Evolutionary conservation across 1,140 invertebrate species (phyloP).

Genomic region (Cotesia glomerata): DNA sequence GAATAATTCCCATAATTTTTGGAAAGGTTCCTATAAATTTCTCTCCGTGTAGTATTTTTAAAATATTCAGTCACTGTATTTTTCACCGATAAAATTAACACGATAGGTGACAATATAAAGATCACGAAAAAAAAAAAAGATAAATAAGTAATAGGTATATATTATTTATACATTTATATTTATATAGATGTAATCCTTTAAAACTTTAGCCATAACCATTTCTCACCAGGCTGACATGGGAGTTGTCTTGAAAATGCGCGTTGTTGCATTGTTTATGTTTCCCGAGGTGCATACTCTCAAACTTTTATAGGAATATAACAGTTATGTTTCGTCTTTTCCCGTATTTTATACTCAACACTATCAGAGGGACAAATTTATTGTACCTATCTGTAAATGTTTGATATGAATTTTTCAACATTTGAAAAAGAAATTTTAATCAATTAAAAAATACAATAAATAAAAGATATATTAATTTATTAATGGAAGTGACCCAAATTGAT

Average conservation of each 20-base stretch:
- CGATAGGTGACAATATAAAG: constrained; percentile 7
- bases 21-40: too few species aligned
- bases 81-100: not conserved
- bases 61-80: too few species aligned
- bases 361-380: not conserved
- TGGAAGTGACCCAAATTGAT: not conserved
- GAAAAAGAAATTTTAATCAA: not conserved
- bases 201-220: constrained; percentile 48
- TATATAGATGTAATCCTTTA: constrained; percentile 3
- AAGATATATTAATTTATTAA: too few species aligned
- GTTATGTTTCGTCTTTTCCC: not conserved
- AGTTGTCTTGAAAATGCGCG: constrained; percentile 33
- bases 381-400: too few species aligned
- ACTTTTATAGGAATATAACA: not conserved
- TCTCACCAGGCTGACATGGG: constrained; percentile 35
- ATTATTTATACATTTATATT: constrained; percentile 3
- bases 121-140: constrained; percentile 3
- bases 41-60: too few species aligned
- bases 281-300: constrained; percentile 17
- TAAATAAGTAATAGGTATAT: not conserved
- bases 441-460: not conserved
- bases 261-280: constrained; percentile 44
- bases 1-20: too few species aligned
- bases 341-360: not conserved
- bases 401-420: too few species aligned